Percentiles rank a stretch among this genome's conserved stretches.
Conservation (phyloP, 2,888 invertebrate genomes). For the Aromia moschata region DNA sequence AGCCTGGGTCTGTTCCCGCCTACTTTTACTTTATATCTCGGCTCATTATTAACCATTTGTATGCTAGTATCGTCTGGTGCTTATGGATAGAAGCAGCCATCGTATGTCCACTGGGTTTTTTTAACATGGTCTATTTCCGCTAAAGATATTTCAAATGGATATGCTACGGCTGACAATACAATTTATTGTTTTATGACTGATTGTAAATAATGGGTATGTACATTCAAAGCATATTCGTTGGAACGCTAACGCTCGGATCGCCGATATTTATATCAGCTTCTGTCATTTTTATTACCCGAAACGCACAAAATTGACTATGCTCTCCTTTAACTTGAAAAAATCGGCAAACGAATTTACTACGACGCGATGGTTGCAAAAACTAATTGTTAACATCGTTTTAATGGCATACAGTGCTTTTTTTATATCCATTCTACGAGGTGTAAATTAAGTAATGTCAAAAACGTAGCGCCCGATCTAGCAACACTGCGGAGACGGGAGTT, state of each 20-base stretch:
- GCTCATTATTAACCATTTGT: slow-evolving; percentile 62
- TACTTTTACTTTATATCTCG: slow-evolving; percentile 61
- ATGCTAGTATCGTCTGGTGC: slow-evolving; percentile 60
- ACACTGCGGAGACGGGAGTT: too few species aligned
- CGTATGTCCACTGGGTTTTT: slow-evolving; percentile 59
- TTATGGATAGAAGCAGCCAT: slow-evolving; percentile 61
- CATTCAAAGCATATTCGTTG: slow-evolving; percentile 45
- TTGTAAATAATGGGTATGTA: slow-evolving; percentile 50
- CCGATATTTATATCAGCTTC: background rate
- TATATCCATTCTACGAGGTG: too few species aligned
- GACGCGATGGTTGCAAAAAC: too few species aligned
- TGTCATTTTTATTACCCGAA: background rate
- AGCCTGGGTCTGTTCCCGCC: slow-evolving; percentile 53
- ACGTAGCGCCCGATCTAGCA: too few species aligned
- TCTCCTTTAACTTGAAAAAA: too few species aligned
- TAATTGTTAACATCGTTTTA: too few species aligned
- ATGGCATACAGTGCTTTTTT: too few species aligned
- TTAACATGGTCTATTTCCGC: slow-evolving; percentile 59
- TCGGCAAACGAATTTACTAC: too few species aligned
- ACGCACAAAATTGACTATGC: background rate
- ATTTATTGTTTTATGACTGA: slow-evolving; percentile 58
- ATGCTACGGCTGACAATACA: slow-evolving; percentile 54
- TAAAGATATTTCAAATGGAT: slow-evolving; percentile 59
- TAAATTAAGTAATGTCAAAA: too few species aligned
- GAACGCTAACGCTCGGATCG: slow-evolving; percentile 4